Evolutionary conservation across 1,140 invertebrate genomes (phyloP), one percentile per base, ranked within the genome.

Genomic region (Diorhabda sublineata): DNA sequence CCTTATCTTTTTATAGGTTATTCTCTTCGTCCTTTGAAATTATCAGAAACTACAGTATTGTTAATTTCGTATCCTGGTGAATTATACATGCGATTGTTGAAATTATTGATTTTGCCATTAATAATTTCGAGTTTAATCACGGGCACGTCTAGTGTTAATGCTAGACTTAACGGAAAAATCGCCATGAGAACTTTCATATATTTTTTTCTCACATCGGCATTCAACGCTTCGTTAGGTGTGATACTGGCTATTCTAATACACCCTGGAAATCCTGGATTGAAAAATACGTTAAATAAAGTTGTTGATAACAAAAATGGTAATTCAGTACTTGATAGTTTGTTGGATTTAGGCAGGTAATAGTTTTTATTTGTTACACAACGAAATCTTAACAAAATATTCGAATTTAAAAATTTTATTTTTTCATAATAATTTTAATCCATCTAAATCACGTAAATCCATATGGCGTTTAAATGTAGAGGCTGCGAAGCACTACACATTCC

Each of bases 41-140:
- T 92, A 42, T 88, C 88, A 68, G 85, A 87, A 59, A 90, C 92
- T 76, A 87, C 89, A 9, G 87, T 94, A 7, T 87, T 92, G 83
- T 83, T 96, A 71, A 91, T 97, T 70, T 92, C 91, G 2, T 96
- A 96, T 82, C 94, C 93, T 9, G 93, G 94, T 64, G 94, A 96
- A 77, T 83, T 96, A 6, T 95, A 96, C 79, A 95, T 95, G 91
- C 87, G 94, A 75, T 83, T 94, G 44, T 82, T 95, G 5, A 94
- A 95, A 81, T 84, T 95, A 67, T 92, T 95, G 89, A 95, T 95
- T 76, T 81, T 96, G 67, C 94, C 93, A 8, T 82, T 96, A 72
- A 91, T 96, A 68, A 93, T 97, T 69, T 92, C 94, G 58, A 94
- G 93, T 75, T 82, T 96, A 9, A 26, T 26, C 26, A 26, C 26